phyloP scores from a whole-genome alignment of 2,888 invertebrate species.

The Patella caerulea region DNA sequence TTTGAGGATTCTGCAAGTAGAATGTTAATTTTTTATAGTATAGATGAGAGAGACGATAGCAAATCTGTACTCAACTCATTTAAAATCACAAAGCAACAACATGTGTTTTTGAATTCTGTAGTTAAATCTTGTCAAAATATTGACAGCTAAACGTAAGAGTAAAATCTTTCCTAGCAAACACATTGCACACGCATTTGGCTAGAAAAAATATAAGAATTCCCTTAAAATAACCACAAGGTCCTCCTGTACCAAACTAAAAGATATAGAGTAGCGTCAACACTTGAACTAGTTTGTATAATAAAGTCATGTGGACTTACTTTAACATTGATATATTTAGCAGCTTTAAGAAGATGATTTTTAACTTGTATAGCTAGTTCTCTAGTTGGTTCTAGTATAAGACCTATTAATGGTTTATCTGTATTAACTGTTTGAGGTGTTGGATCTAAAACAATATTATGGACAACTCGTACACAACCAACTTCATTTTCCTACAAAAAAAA shows the following conservation, averaged over 20 bases:
- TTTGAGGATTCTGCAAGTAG: too few relatives aligned
- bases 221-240: background rate
- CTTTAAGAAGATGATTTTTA: conserved; percentile 84
- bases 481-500: conserved; percentile 40
- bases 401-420: conserved; percentile 68
- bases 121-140: too few relatives aligned
- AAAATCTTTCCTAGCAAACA: background rate
- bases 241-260: too few relatives aligned
- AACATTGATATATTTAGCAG: conserved; percentile 84
- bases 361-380: conserved; percentile 97
- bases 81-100: too few relatives aligned
- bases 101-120: too few relatives aligned
- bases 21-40: too few relatives aligned
- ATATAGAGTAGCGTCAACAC: background rate
- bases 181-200: background rate
- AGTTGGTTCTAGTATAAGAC: conserved; percentile 93
- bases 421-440: background rate
- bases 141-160: too few relatives aligned
- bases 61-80: too few relatives aligned
- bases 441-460: conserved; percentile 53
- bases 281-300: too few relatives aligned
- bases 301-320: conserved; percentile 75
- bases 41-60: too few relatives aligned
- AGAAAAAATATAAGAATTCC: background rate
- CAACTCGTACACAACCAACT: conserved; percentile 56